Percentiles rank a stretch among this genome's conserved stretches.
Conservation (phyloP, 2,797 vertebrate species). For the Aratinga solstitialis region DNA sequence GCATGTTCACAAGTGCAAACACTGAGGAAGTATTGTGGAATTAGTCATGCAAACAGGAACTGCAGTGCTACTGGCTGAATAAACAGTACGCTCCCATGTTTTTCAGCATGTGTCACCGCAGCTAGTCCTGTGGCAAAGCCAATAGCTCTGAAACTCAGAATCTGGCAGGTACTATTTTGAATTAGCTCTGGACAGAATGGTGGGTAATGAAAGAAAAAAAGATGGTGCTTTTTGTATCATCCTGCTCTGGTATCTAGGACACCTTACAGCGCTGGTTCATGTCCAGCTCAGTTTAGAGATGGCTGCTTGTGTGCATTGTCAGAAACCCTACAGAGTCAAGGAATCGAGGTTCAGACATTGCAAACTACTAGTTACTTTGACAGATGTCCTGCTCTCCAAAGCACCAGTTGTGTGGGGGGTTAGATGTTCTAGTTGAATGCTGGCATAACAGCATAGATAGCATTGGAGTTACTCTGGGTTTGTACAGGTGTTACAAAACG, state of each 20-base stretch:
- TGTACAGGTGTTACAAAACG: background rate
- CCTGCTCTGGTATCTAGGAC: background rate
- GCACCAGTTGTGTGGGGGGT: background rate
- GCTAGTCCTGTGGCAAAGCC: background rate
- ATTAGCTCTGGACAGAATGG: background rate
- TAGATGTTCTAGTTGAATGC: background rate
- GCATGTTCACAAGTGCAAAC: constrained; percentile 42
- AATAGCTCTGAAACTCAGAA: constrained; percentile 21
- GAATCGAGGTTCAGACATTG: background rate
- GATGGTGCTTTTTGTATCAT: background rate
- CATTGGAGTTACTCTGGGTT: background rate
- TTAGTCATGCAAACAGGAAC: constrained; percentile 60
- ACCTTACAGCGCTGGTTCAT: background rate
- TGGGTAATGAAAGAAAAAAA: background rate
- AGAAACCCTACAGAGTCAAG: background rate
- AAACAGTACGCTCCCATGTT: constrained; percentile 20
- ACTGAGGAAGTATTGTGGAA: background rate
- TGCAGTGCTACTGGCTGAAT: constrained; percentile 4
- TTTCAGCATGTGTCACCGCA: constrained; percentile 16
- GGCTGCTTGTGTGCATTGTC: background rate
- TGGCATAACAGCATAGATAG: background rate
- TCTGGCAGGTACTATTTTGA: background rate
- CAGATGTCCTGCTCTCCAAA: background rate
- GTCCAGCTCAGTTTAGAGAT: background rate
- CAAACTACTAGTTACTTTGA: background rate